A percentile compares a stretch with the other conserved stretches of the same genome.
These are phyloP conservation scores for Alces alces DNA, from an alignment of 2,113 vertebrate species.

Conservation along the genomic window DNA sequence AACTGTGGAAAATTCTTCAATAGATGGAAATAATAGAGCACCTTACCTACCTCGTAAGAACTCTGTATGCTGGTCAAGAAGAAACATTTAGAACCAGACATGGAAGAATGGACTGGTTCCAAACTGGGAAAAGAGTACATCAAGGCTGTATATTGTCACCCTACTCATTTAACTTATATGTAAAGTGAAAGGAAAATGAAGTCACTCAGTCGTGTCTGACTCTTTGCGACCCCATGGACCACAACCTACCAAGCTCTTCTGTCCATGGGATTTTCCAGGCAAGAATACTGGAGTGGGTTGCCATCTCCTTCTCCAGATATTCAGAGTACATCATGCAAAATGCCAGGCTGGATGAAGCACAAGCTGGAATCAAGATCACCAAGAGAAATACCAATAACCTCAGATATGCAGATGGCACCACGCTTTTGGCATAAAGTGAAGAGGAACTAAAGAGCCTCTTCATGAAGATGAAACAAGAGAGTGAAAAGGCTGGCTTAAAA, in stretches of 20 bases:
- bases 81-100: neutral
- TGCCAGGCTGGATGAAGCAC: neutral
- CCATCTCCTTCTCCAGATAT: too few relatives aligned
- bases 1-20: neutral
- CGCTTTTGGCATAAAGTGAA: neutral
- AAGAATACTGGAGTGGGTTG: too few relatives aligned
- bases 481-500: neutral
- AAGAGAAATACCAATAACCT: neutral
- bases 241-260: too few relatives aligned
- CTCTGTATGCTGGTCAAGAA: neutral
- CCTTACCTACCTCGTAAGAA: neutral
- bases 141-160: neutral
- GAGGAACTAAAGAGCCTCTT: neutral
- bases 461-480: neutral
- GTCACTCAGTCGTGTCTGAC: too few relatives aligned
- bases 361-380: neutral
- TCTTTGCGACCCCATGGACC: too few relatives aligned
- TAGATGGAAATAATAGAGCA: neutral
- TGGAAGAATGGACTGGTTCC: neutral
- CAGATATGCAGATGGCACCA: neutral
- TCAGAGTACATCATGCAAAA: neutral
- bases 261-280: too few relatives aligned
- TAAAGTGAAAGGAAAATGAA: neutral
- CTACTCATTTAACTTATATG: neutral
- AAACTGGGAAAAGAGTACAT: neutral